Base-by-base conservation (phyloP, 2,797 vertebrate genomes). In the Myripristis jacobus region DNA sequence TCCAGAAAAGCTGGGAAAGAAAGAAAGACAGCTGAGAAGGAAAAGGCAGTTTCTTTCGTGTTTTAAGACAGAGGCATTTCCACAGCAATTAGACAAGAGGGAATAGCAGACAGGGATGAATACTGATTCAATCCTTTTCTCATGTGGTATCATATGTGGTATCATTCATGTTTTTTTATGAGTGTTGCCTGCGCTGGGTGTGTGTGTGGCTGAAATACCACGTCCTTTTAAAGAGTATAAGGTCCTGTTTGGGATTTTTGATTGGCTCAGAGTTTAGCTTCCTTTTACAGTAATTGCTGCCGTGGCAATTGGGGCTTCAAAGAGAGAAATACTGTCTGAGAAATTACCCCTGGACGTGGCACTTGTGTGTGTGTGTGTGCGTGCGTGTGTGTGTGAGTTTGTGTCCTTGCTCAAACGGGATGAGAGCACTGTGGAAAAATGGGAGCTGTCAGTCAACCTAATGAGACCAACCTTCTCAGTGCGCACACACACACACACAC, bases 391-490 rank as follows among this genome's bases (percentile, higher is more conserved):
- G 65, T 61, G 73, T 46, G 29, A 25, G 68, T 71, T 44, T 77
- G 81, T 84, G 81, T 75, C 73, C 58, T 73, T 73, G 69, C 82
- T 81, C 69, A 82, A 86, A 87, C 80, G 78, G 86, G 78, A 77
- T 80, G 87, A 82, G 86, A 87, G 79, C 50, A 44, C 25, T 41
- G 67, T 24, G 60, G 85, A 87, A 87, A 89, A 90, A 88, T 80
- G 74, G 84, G 83, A 89, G 90, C 85, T 88, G 85, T 94, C 92
- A 93, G 91, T 94, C 92, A 92, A 79, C 87, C 86, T 94, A 94
- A 91, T 92, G 93, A 92, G 92, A 92, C 87, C 87, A 86, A 86
- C 85, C 85, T 90, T 88, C 86, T 87, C 80, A 59, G 84, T 71
- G 77, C 70, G 65, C 62, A 70, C 60, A 80, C 59, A 75, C 65